These are phyloP conservation scores for Druceiella hillmani DNA, from an alignment of 2,888 invertebrate genomes.

Conservation along the genomic window DNA sequence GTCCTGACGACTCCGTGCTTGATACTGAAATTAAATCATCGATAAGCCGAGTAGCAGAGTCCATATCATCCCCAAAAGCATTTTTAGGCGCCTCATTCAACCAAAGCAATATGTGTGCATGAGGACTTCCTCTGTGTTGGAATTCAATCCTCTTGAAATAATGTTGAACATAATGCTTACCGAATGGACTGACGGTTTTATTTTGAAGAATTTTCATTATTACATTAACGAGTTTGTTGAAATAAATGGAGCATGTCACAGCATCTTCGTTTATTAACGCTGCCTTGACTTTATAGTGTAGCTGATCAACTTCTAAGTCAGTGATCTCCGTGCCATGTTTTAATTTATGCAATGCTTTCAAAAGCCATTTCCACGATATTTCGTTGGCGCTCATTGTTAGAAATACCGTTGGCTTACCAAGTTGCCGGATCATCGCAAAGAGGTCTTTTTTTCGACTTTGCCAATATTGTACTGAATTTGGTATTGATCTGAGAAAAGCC, in stretches of 20 bases:
- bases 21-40: conserved; percentile 24
- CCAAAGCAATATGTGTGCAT: conserved; percentile 26
- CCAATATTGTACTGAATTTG: too few relatives aligned
- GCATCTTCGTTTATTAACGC: conserved; percentile 13
- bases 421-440: too few relatives aligned
- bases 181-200: conserved; percentile 23
- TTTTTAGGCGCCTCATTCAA: conserved; percentile 21
- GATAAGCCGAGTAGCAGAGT: conserved; percentile 21
- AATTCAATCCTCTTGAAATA: conserved; percentile 28
- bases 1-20: conserved; percentile 16
- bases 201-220: conserved; percentile 21
- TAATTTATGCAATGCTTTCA: too few relatives aligned
- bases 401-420: too few relatives aligned
- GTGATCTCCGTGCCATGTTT: background rate
- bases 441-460: too few relatives aligned
- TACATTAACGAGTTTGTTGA: conserved; percentile 26
- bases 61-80: conserved; percentile 10
- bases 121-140: conserved; percentile 25
- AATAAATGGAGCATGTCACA: conserved; percentile 26
- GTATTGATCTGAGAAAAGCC: too few relatives aligned
- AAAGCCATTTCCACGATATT: too few relatives aligned
- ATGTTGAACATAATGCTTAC: conserved; percentile 23
- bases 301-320: background rate
- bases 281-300: background rate
- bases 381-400: too few relatives aligned